Percentiles rank a stretch among this genome's conserved stretches.
Evolutionary conservation across 2,797 vertebrate species (phyloP).

Genomic region (Crenuchus spilurus): DNA sequence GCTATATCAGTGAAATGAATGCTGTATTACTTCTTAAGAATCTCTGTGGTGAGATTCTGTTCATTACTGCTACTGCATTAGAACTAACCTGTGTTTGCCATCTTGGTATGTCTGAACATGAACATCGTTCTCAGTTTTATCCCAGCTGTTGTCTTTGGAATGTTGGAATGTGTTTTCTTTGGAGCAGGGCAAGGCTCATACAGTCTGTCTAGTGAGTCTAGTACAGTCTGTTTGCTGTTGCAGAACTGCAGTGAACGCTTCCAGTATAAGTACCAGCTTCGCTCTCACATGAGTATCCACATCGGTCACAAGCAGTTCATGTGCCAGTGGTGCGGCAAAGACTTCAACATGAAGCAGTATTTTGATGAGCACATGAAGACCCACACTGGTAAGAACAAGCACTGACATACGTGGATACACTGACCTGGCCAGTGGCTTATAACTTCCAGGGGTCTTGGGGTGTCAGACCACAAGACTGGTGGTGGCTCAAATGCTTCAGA

Average conservation of each 20-base stretch:
- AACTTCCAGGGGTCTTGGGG: too few relatives aligned
- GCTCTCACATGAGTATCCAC: conserved; percentile 85
- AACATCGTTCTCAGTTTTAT: background rate
- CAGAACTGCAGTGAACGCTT: conserved; percentile 87
- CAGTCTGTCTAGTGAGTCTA: background rate
- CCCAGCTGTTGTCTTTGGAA: background rate
- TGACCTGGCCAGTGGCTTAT: too few relatives aligned
- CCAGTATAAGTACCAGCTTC: conserved; percentile 83
- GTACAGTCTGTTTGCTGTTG: background rate
- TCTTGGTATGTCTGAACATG: background rate
- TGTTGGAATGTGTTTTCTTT: background rate
- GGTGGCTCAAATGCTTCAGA: too few relatives aligned
- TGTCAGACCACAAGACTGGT: too few relatives aligned
- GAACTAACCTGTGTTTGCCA: background rate
- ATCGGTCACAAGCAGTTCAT: conserved; percentile 87
- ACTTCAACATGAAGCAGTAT: conserved; percentile 88
- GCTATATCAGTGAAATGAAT: too few relatives aligned
- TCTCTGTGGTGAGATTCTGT: background rate
- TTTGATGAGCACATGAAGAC: conserved; percentile 87
- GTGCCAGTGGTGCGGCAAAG: conserved; percentile 86
- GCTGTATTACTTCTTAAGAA: too few relatives aligned
- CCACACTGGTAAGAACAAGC: conserved; percentile 75
- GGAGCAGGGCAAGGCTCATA: background rate
- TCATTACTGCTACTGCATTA: background rate
- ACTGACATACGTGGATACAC: background rate